Conservation (phyloP, 2,113 vertebrate genomes). For the Helogale parvula region DNA sequence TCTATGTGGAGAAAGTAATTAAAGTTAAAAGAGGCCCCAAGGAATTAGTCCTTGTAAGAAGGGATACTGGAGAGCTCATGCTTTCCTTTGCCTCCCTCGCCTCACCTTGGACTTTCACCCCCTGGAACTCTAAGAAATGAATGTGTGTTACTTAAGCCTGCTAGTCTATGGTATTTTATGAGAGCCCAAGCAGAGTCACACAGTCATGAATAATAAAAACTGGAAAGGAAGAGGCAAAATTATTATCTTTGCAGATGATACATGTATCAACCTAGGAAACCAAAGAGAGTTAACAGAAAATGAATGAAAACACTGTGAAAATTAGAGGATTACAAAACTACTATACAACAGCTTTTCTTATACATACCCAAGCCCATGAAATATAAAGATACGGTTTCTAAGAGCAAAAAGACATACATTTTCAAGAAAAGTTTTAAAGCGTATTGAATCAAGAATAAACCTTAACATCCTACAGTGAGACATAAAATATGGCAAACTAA, state of each 20-base stretch:
- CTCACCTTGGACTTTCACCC: background rate
- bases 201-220: background rate
- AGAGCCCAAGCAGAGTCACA: background rate
- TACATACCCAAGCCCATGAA: background rate
- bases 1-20: background rate
- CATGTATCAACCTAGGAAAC: background rate
- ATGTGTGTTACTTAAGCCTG: background rate
- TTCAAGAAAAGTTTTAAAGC: conserved; percentile 5
- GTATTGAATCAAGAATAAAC: background rate
- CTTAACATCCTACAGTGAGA: conserved; percentile 10
- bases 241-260: background rate
- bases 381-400: background rate
- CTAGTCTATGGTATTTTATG: background rate
- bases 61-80: background rate
- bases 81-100: background rate
- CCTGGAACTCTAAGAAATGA: background rate
- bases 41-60: background rate
- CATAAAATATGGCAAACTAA: background rate
- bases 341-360: background rate
- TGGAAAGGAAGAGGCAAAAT: background rate
- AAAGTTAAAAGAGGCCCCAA: background rate
- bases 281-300: background rate
- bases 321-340: background rate
- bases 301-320: conserved; percentile 9
- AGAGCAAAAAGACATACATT: background rate